Percentiles rank a stretch among this genome's conserved stretches.
phyloP scores from a whole-genome alignment of 2,113 vertebrate genomes.

The Mus spicilegus region DNA sequence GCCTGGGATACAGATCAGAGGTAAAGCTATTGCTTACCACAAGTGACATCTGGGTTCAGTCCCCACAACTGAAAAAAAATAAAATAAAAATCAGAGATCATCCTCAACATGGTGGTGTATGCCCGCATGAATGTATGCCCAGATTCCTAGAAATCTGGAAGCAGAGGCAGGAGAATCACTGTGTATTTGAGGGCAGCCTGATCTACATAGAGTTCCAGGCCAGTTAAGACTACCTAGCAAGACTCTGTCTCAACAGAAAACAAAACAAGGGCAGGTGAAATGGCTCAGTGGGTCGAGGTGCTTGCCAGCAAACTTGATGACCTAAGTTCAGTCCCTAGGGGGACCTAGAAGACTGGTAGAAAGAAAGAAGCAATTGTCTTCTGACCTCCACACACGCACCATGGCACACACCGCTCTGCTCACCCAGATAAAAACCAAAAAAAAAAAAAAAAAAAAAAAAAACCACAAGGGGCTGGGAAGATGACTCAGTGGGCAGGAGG shows the following conservation, averaged over 20 bases:
- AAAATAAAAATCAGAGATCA: not conserved
- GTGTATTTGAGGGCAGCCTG: not conserved
- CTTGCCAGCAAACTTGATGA: not conserved
- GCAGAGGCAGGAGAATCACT: not conserved
- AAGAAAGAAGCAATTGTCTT: not conserved
- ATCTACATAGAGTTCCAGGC: not conserved
- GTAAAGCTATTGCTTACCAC: not conserved
- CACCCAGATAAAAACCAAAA: no score
- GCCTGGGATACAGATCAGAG: not conserved
- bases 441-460: not conserved
- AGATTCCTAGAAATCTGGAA: not conserved
- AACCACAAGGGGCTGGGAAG: not conserved
- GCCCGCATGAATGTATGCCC: not conserved
- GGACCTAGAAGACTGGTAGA: not conserved
- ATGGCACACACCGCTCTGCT: not conserved
- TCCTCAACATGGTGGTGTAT: not conserved
- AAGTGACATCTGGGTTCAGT: not conserved
- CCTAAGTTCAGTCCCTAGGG: not conserved
- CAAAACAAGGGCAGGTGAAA: not conserved
- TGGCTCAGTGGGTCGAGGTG: not conserved
- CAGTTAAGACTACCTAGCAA: not conserved
- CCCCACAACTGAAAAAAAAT: not conserved
- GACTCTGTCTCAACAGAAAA: not conserved
- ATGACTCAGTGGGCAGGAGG: not conserved
- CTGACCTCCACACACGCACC: not conserved